Evolutionary conservation across 2,888 invertebrate genomes (phyloP), one percentile per base, ranked within the genome.

Genomic region (Drosophila macrospina): DNA sequence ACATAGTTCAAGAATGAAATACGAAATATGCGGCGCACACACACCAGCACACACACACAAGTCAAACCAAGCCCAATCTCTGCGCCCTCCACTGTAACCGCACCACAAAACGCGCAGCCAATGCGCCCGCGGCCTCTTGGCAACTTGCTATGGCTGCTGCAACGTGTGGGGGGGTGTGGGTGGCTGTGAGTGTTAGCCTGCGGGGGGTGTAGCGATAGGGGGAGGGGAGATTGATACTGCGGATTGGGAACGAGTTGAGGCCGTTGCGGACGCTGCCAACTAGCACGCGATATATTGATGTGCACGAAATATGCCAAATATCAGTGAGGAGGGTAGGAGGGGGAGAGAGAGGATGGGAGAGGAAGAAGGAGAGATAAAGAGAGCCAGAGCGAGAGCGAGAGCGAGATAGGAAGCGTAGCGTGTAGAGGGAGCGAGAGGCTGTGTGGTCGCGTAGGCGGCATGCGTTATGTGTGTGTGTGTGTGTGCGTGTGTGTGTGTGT

Each of bases 281-380:
- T 80, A 82, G 83, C 69, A 83, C 70, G 80, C 87, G 85, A 82
- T 87, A 84, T 86, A 86, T 86, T 86, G 85, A 86, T 87, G 87
- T 85, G 82, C 70, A 64, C 87, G 60, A 86, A 86, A 86, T 86
- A 86, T 86, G 87, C 85, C 82, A 87, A 85, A 82, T 86, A 82
- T 77, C 82, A 80, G 66, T 47, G 48, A 50, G 13, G 44, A 13
- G 32, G 15, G 37, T n/a, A 10, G 13, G 60, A 10, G 5, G 5
- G 7, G n/a, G 37, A 13, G 11, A 16, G 60, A 8, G 4, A 4
- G 5, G 42, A 20, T 16, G 3, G 6, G 5, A 10, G 24, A 20
- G n/a, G 6, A 2, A 10, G 24, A 20, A 10, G 13, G 15, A 20
- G 52, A 1, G n/a, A 13, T 37, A 15, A 10, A 13, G 6, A 20